phyloP scores from a whole-genome alignment of 2,113 vertebrate species.

The Meles meles region DNA sequence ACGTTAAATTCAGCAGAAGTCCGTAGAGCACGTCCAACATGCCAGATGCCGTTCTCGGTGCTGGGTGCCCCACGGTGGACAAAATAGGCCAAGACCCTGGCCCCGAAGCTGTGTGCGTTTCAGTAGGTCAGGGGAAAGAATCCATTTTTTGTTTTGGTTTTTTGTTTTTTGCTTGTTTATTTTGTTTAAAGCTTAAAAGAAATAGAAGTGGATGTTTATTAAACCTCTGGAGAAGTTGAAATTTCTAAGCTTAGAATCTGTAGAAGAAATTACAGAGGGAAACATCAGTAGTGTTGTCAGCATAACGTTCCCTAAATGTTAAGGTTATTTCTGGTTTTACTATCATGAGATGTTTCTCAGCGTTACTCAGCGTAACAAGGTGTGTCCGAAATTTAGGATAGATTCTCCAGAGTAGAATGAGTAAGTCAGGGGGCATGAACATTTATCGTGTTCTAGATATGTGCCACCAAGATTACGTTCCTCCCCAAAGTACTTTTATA shows the following conservation, averaged over 20 bases:
- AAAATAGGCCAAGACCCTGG: neutral
- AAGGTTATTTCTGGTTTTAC: conserved; percentile 18
- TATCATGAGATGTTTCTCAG: neutral
- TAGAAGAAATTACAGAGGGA: conserved; percentile 2
- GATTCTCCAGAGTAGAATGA: neutral
- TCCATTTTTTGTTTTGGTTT: neutral
- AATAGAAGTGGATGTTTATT: conserved; percentile 32
- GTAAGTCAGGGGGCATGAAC: neutral
- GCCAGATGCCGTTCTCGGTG: neutral
- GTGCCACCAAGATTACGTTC: neutral
- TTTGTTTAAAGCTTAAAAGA: neutral
- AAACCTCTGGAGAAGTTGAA: conserved; percentile 24
- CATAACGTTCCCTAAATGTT: neutral
- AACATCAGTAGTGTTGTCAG: conserved; percentile 31
- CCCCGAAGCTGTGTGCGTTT: neutral
- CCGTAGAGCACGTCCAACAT: neutral
- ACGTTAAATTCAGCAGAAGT: neutral
- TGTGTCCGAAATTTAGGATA: conserved; percentile 7
- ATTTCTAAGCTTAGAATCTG: conserved; percentile 47
- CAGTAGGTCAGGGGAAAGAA: neutral
- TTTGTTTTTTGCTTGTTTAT: neutral
- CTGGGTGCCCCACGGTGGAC: neutral
- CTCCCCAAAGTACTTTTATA: neutral
- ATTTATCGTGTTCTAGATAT: neutral
- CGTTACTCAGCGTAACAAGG: neutral